phyloP scores from a whole-genome alignment of 2,888 invertebrate genomes.

The Dyspetes luteomarginatus region DNA sequence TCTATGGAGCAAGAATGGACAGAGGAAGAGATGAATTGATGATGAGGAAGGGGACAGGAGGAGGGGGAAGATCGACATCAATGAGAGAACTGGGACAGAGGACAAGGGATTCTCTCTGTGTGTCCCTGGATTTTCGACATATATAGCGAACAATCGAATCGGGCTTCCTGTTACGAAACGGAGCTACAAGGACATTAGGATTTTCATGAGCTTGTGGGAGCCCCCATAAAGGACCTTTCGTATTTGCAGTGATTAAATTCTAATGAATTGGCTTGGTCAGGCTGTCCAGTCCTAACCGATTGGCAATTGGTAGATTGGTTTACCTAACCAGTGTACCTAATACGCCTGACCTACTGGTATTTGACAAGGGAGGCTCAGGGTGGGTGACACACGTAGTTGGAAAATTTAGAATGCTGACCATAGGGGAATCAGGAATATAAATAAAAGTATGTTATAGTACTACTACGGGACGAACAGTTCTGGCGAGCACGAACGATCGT shows the following conservation, averaged over 20 bases:
- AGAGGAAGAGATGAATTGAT: conserved; percentile 32
- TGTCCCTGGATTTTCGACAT: neutral
- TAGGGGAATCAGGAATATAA: conserved; percentile 47
- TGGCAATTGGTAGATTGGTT: no score
- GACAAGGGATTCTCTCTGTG: conserved; percentile 34
- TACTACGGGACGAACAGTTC: conserved; percentile 13
- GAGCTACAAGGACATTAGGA: conserved; percentile 10
- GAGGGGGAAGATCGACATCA: conserved; percentile 25
- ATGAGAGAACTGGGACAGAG: conserved; percentile 12
- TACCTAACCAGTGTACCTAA: neutral
- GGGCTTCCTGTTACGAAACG: conserved; percentile 20
- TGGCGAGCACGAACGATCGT: conserved; percentile 63
- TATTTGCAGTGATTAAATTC: conserved; percentile 46
- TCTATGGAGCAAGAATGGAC: conserved; percentile 27
- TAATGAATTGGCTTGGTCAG: conserved; percentile 21
- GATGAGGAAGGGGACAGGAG: conserved; percentile 20
- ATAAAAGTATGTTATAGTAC: conserved; percentile 48
- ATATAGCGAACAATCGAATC: conserved; percentile 41
- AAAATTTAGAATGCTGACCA: conserved; percentile 54
- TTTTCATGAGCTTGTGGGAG: neutral
- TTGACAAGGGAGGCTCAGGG: neutral
- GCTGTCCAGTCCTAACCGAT: no score
- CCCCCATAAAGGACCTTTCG: conserved; percentile 9
- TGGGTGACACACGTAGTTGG: conserved; percentile 28
- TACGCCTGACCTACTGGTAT: neutral